These are phyloP conservation scores for Colistium nudipinnis DNA, from an alignment of 2,113 vertebrate genomes.

Conservation along the genomic window DNA sequence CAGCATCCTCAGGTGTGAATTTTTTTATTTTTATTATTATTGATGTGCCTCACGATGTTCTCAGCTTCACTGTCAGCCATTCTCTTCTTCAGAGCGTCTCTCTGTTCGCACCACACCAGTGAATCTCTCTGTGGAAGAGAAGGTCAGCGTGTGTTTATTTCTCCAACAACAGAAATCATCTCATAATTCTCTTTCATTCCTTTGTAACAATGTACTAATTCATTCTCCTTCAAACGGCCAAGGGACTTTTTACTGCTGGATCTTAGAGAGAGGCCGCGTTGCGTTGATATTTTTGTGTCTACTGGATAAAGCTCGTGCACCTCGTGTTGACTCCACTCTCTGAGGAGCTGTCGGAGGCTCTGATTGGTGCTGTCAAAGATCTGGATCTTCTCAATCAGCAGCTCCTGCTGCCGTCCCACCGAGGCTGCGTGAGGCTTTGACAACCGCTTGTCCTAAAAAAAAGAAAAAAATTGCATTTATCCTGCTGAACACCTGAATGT, in stretches of 20 bases:
- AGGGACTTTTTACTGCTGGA: background rate
- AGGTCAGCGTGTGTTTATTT: background rate
- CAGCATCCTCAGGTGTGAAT: background rate
- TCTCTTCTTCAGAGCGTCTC: slow-evolving; percentile 79
- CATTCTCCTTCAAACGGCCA: too few relatives aligned
- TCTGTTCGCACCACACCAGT: slow-evolving; percentile 80
- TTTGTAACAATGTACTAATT: too few relatives aligned
- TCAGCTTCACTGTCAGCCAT: slow-evolving; percentile 85
- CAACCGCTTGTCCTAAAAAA: slow-evolving; percentile 85
- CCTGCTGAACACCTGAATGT: background rate
- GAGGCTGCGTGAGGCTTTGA: slow-evolving; percentile 82
- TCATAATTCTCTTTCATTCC: too few relatives aligned
- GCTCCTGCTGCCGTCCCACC: slow-evolving; percentile 85
- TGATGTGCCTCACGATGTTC: slow-evolving; percentile 84
- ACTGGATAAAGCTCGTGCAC: slow-evolving; percentile 69
- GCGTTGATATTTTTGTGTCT: too few relatives aligned
- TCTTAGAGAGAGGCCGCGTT: too few relatives aligned
- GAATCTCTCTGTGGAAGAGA: slow-evolving; percentile 77
- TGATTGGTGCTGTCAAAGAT: slow-evolving; percentile 90
- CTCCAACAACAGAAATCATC: too few relatives aligned
- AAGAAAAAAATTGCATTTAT: background rate
- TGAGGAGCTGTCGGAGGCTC: slow-evolving; percentile 86
- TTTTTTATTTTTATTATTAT: too few relatives aligned
- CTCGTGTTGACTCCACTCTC: slow-evolving; percentile 85
- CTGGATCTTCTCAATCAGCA: slow-evolving; percentile 88